Base-by-base conservation (phyloP, 2,888 invertebrate genomes). In the Pherbina coryleti region DNA sequence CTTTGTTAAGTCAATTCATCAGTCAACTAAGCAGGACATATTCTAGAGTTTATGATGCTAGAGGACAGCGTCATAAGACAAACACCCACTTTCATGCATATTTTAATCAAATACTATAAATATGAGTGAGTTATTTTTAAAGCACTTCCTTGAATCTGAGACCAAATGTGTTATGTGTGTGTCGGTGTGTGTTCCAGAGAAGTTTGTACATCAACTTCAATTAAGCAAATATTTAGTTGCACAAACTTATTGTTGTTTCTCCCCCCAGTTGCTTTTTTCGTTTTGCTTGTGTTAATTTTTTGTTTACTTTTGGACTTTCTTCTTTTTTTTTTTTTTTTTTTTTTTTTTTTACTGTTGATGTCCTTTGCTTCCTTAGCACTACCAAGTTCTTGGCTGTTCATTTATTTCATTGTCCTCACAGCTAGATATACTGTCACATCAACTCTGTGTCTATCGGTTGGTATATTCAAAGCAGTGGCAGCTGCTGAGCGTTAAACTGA, bases 221-320 rank as follows among this genome's bases (percentile, higher is more conserved):
- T 77, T 75, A 80, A 75, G 78, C 74, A 77, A 79, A 79, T 79
- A 79, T 78, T 78, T 79, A 78, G 76, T 78, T 72, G 71, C 19
- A 71, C 69, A 79, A 76, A 37, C 78, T 79, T 79, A 71, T 78
- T 78, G 74, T 74, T 79, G 70, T 28, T 70, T 49, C 25, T 14
- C n/a, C 34, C 31, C n/a, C 22, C 53, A 17, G 2, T 49, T 28
- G 25, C 22, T 70, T 51, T 51, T 28, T 51, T 70, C 22, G 49
- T 22, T 25, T 19, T 22, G 8, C 14, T 34, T 31, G 14, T n/a
- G 34, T 67, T 19, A n/a, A 22, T 67, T 14, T 34, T 37, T 37
- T 19, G 5, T 44, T 67, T 34, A 3, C 8, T 67, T 67, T 44
- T 17, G n/a, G 19, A 67, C n/a, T 44, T 37, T 34, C 37, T 66